Evolutionary conservation across 2,797 vertebrate genomes (phyloP), one percentile per base, ranked within the genome.

Genomic region (Platalea minor): DNA sequence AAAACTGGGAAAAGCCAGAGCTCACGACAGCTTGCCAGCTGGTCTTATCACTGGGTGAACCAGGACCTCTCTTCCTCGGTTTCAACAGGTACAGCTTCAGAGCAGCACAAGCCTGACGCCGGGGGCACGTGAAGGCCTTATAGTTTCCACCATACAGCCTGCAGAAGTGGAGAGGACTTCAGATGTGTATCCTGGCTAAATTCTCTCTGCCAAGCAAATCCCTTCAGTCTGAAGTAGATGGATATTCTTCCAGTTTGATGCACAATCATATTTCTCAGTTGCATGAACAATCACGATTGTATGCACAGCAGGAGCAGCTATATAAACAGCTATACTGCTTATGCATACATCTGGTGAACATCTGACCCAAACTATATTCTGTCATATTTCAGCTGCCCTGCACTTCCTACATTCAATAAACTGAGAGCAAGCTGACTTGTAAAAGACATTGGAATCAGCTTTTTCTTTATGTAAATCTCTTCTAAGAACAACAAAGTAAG

Each of bases 41-140:
- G 37, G 48, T 43, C 33, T 45, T 31, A 13, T 14, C 16, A 39
- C 41, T 26, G 64, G 16, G 20, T 18, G 19, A 51, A 57, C 37
- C 39, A 50, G 51, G 56, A 73, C 46, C 45, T 24, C 25, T 37
- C 26, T 15, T 6, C 23, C 77, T 28, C 2, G 0, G 23, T 65
- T 76, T 45, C 46, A 50, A 8, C 23, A 29, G 57, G 77, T 39
- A 29, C 56, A 39, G 25, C 28, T 46, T n/a, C 65, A 59, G 59
- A 76, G 59, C 61, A 81, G 56, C 75, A 57, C 35, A 31, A 41
- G 10, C 12, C 45, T 37, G 76, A n/a, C 25, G 45, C 41, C 20
- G 18, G 41, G 16, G n/a, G 26, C 53, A 54, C 0, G 0, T 4
- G 5, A 68, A 48, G 16, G 31, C 50, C 29, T 59, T 18, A 17